Base-by-base conservation (phyloP, 2,888 invertebrate genomes). In the Volucella bombylans region DNA sequence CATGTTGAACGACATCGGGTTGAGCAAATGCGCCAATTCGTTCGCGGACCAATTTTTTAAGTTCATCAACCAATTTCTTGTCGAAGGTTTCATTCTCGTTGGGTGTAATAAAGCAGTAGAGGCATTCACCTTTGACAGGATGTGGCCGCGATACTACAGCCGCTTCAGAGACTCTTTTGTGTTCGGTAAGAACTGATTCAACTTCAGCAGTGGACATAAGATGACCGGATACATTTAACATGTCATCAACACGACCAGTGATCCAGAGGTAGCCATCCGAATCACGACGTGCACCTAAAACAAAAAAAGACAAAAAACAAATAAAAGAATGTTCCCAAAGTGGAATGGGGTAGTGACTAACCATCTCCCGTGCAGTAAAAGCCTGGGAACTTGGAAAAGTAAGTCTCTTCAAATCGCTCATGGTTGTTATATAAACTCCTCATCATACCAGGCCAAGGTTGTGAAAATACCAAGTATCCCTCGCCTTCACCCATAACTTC, bases 391-490 rank as follows among this genome's bases (percentile, higher is more conserved):
- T 97, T 97, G 72, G 96, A 95, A 93, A 99, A 99, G 91, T 99
- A 99, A 0, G 98, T 97, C 54, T 95, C 95, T 91, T 97, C 96
- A 91, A 96, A 98, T 88, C 97, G 94, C 87, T 95, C 94, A 90
- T 99, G 98, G 92, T 98, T 96, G 67, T 96, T 96, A 91, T 94
- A 98, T 38, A 99, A 94, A 0, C 97, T 96, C 86, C 99, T 94
- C 98, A 99, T 98, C 93, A 99, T 97, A 87, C 99, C 98, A 0
- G 99, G 99, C 99, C 99, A 99, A 2, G 99, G 99, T 87, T 95
- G 94, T 47, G 96, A 93, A 92, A 99, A 99, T 45, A 98, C 98
- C 88, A 99, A 93, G 91, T 97, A 98, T 3, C 99, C 99, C 92
- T 99, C 98, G 23, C 97, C 98, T 86, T 95, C 95, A 0, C 97